A percentile compares a stretch with the other conserved stretches of the same genome.
Conservation (phyloP, 1,140 invertebrate genomes). For the Battus philenor region DNA sequence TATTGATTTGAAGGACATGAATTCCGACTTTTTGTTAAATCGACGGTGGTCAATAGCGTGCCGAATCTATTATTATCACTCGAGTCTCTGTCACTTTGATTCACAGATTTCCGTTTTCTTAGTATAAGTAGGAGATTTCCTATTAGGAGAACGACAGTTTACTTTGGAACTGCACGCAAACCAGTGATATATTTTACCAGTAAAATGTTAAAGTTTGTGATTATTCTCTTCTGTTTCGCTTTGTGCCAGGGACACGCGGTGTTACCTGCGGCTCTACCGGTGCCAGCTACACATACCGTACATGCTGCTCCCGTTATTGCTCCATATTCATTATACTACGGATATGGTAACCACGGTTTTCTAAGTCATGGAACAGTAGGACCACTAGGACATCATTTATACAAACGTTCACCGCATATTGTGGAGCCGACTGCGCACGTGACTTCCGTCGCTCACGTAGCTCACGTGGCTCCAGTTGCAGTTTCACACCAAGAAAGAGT, state of each 20-base stretch:
- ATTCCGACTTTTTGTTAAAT: slow-evolving; percentile 45
- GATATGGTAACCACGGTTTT: slow-evolving; percentile 15
- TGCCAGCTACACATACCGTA: slow-evolving; percentile 30
- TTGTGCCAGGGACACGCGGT: slow-evolving; percentile 40
- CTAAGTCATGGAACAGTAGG: slow-evolving; percentile 22
- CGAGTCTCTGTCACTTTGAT: slow-evolving; percentile 49
- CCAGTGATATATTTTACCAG: slow-evolving; percentile 8
- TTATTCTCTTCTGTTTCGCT: slow-evolving; percentile 36
- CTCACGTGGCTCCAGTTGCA: slow-evolving; percentile 38
- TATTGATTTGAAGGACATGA: slow-evolving; percentile 21
- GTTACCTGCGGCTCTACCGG: slow-evolving; percentile 26
- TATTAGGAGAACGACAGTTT: slow-evolving; percentile 27
- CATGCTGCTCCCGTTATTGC: slow-evolving; percentile 30
- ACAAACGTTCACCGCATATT: slow-evolving; percentile 47
- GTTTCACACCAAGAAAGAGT: slow-evolving; percentile 61
- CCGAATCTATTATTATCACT: slow-evolving; percentile 45
- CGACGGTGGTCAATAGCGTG: slow-evolving; percentile 45
- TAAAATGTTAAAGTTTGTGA: slow-evolving; percentile 39
- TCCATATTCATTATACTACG: slow-evolving; percentile 10
- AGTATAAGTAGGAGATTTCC: slow-evolving; percentile 49
- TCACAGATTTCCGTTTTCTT: slow-evolving; percentile 21
- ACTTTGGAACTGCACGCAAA: slow-evolving; percentile 8
- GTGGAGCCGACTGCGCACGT: slow-evolving; percentile 32
- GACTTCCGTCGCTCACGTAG: slow-evolving; percentile 31
- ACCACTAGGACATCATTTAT: slow-evolving; percentile 37